A percentile compares a stretch with the other conserved stretches of the same genome.
phyloP scores from a whole-genome alignment of 2,797 vertebrate genomes.

The Galago senegalensis region DNA sequence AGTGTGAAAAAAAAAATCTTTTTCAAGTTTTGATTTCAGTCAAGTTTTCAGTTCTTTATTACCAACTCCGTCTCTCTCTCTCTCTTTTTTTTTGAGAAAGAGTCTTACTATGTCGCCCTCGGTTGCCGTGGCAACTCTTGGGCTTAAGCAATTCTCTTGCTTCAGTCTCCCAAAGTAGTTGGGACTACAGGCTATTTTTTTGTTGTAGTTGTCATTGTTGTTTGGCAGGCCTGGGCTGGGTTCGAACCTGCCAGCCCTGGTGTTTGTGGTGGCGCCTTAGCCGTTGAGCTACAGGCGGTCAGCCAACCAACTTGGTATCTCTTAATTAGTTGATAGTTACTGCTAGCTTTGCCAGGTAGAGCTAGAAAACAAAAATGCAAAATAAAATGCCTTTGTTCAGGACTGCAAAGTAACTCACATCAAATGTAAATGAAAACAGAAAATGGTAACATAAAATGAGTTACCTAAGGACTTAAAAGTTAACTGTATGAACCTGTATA shows the following conservation, averaged over 20 bases:
- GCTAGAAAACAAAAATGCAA: conserved; percentile 83
- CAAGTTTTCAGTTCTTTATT: conserved; percentile 61
- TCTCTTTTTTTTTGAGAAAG: no score
- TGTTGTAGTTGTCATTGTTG: no score
- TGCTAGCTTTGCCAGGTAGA: conserved; percentile 32
- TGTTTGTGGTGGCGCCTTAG: no score
- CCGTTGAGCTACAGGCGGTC: no score
- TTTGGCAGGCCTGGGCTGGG: no score
- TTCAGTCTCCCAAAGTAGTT: no score
- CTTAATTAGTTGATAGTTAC: conserved; percentile 50
- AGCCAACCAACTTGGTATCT: not conserved
- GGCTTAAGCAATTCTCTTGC: no score
- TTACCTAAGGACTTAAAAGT: conserved; percentile 72
- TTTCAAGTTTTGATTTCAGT: conserved; percentile 55
- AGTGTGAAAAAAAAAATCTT: not conserved
- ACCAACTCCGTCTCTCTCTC: not conserved
- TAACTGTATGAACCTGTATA: conserved; percentile 65
- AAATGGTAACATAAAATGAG: conserved; percentile 81
- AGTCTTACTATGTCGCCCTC: no score
- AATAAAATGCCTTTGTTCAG: conserved; percentile 84
- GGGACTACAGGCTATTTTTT: no score
- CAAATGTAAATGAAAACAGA: conserved; percentile 83
- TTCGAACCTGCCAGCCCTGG: no score
- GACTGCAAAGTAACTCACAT: conserved; percentile 84
- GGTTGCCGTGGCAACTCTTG: no score